Conservation (phyloP, 2,797 vertebrate genomes). For the Pagetopsis macropterus region DNA sequence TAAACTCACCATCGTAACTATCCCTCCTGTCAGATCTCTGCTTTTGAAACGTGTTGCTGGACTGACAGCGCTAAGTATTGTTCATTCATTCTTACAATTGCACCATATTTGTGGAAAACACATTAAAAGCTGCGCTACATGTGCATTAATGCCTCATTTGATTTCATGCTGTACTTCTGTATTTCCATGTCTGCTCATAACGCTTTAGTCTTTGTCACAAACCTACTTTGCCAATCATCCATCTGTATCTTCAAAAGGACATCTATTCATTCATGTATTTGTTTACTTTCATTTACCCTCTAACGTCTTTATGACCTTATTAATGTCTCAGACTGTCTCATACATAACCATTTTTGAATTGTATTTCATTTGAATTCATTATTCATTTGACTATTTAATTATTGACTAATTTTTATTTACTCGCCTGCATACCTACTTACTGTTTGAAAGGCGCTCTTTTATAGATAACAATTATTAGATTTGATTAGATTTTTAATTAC, state of each 20-base stretch:
- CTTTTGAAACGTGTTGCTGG: slow-evolving; percentile 4
- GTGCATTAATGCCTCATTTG: neutral
- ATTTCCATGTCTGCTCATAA: neutral
- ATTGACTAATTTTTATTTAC: slow-evolving; percentile 26
- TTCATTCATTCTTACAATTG: neutral
- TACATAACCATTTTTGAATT: slow-evolving; percentile 12
- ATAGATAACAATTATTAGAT: neutral
- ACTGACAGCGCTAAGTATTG: slow-evolving; percentile 3
- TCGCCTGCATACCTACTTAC: neutral
- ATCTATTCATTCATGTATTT: neutral
- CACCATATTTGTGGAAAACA: neutral
- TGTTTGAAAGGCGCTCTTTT: slow-evolving; percentile 2
- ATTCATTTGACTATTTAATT: slow-evolving; percentile 33
- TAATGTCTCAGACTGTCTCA: slow-evolving; percentile 7
- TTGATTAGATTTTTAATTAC: slow-evolving; percentile 8
- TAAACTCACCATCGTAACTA: slow-evolving; percentile 35
- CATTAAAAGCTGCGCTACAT: neutral
- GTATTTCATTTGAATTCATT: slow-evolving; percentile 20
- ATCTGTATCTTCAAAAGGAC: neutral
- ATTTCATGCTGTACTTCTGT: neutral
- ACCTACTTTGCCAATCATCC: neutral
- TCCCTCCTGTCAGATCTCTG: slow-evolving; percentile 14
- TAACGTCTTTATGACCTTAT: neutral
- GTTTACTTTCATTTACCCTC: neutral
- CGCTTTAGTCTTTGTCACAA: neutral